Evolutionary conservation across 2,888 invertebrate species (phyloP), one percentile per base, ranked within the genome.

Genomic region (Torymus aiolomorphi): DNA sequence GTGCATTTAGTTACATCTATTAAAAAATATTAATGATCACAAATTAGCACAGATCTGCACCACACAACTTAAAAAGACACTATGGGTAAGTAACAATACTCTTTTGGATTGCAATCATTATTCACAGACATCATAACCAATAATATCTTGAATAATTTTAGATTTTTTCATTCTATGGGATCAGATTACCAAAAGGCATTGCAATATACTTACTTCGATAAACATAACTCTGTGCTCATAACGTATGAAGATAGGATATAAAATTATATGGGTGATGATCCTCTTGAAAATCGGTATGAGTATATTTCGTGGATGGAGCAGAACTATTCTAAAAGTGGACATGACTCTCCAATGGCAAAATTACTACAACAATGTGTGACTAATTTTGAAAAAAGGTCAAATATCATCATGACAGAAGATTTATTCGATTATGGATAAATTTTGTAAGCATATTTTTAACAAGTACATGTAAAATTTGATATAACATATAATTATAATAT

Each of bases 231-330:
- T 76, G 81, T 82, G 78, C 82, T 56, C 89, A 97, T 97, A 88
- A 93, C 94, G 88, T 95, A 95, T 91, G 98, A 98, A 91, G 92
- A 94, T 85, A 93, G 94, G 74, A 95, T 98, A 82, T 92, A 94
- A 81, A 93, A 94, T 76, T 98, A 98, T 87, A 92, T 93, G 80
- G 98, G 98, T 0, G 93, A 95, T 81, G 98, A 98, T 91, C 97
- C 97, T 0, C 90, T 98, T 80, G 95, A 95, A 85, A 94, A 95
- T 57, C 97, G 97, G 96, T 95, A 95, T 88, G 94, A 95, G 81
- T 98, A 97, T 88, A 96, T 98, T 81, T 93, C 94, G 77, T 98
- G 98, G 98, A 94, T 97, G 70, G 98, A 98, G 88, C 97, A 98
- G 89, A 96, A 95, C 87, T 97, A 93, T 91, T 97, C 97, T 20